Base-by-base conservation (phyloP, 2,113 vertebrate species). In the Neodontobutis hainanensis region DNA sequence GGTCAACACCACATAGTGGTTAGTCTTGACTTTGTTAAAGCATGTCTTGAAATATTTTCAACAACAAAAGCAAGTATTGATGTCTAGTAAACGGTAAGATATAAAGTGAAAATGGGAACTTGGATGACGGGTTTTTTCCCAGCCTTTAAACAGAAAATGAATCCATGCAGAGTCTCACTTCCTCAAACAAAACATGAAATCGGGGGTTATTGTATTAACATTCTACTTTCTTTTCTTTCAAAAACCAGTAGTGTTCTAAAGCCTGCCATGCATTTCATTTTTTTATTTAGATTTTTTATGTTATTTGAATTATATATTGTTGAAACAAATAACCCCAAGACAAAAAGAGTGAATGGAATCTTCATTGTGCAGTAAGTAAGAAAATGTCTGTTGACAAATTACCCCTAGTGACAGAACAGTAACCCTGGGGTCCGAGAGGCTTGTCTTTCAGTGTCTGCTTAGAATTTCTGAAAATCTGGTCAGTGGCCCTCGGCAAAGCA, bases 91-190 rank as follows among this genome's bases (percentile, higher is more conserved):
- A 42, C 52, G 45, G 48, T 48, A 45, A 64, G 3, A 72, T 34
- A 53, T 65, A 77, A 63, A 79, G 48, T 52, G 8, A 47, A 78
- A 77, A 40, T 14, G 50, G 55, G 63, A 76, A 81, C 12, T 57
- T 61, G 9, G 14, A 15, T 50, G 50, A 3, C 40, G 12, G 48
- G 68, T 58, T 9, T 65, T 35, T 49, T 66, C 11, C 42, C 27
- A 10, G 48, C 55, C 43, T 4, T 69, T 42, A 55, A 6, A 14
- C 50, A 34, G 4, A 12, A 2, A 10, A 8, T 36, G 50, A 12
- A 6, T 27, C 19, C 19, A 27, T 27, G 19, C 19, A 27, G 19
- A 1, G 5, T 46, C 7, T 42, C 49, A 52, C 61, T 74, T 79
- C 72, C 66, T 74, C 47, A 68, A 65, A 66, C 19, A 34, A 64